Evolutionary conservation across 30 jellyfish, hydroid and myxozoan genomes (phyloP).

Genomic region (Chrysaora quinquecirrha): DNA sequence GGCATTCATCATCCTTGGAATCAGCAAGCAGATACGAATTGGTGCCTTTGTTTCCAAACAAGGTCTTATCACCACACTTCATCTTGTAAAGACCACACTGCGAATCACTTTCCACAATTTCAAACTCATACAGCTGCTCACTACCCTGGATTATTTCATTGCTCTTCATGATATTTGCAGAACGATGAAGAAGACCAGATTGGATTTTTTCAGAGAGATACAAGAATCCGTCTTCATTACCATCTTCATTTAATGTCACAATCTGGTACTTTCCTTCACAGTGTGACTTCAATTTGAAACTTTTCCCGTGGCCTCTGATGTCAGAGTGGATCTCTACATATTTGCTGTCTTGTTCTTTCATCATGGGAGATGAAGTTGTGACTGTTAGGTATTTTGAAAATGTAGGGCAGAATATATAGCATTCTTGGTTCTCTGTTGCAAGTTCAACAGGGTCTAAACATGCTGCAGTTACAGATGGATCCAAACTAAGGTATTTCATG

Average conservation of each 20-base stretch:
- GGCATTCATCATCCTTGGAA: not conserved
- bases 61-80: slow-evolving; percentile 8
- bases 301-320: slow-evolving; percentile 19
- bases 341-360: slow-evolving; percentile 29
- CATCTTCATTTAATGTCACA: slow-evolving; percentile 16
- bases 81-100: slow-evolving; percentile 33
- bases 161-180: slow-evolving; percentile 12
- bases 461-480: slow-evolving; percentile 2
- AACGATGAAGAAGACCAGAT: slow-evolving; percentile 24
- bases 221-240: slow-evolving; percentile 28
- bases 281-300: not conserved
- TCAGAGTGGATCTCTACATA: slow-evolving; percentile 12
- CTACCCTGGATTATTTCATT: slow-evolving; percentile 9
- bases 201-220: slow-evolving; percentile 20
- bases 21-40: slow-evolving; percentile 8
- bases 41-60: slow-evolving; percentile 24
- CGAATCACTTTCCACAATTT: slow-evolving; percentile 1
- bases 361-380: not conserved
- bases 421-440: slow-evolving; percentile 10
- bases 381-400: not conserved
- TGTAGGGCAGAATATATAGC: slow-evolving; percentile 15
- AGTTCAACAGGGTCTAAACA: slow-evolving; percentile 17
- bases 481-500: slow-evolving; percentile 2
- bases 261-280: slow-evolving; percentile 23
- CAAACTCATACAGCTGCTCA: slow-evolving; percentile 8